Base-by-base conservation (phyloP, 1,140 invertebrate species). In the Orius insidiosus region DNA sequence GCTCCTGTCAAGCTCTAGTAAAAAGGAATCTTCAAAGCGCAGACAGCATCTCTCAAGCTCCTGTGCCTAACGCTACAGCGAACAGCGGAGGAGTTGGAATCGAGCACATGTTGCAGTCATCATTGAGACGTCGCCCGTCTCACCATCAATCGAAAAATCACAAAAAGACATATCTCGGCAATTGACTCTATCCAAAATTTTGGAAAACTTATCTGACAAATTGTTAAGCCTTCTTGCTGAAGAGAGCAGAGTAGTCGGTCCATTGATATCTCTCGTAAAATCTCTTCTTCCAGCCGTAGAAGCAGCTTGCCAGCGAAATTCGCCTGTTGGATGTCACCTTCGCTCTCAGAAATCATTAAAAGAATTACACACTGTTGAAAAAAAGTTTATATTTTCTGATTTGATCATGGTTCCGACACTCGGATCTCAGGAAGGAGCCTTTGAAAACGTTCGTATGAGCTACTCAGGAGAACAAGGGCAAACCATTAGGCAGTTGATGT, bases 361-460 rank as follows among this genome's bases (percentile, higher is more conserved):
- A 39, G 73, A 81, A 36, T 62, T 94, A 2, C 85, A 92, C 53
- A 63, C 68, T 15, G 62, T 72, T 11, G 75, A 80, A 34, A 90
- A 90, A 57, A 73, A 72, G 53, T 85, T 83, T 56, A 72, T 80
- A 50, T 70, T 78, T 10, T 84, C 78, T 2, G 89, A 95, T 63
- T 77, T 85, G 52, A 65, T 96, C 1, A 89, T 95, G 87, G 74
- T 74, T 3, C 70, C 79, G 6, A 84, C 78, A 3, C 59, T 80
- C 56, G 85, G 90, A n/a, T 95, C 90, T 0, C 92, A 96, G 66
- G 93, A 98, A 66, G 89, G 90, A 2, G 90, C 92, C 0, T 96
- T 98, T 68, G 93, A 98, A 65, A 97, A 97, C 66, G 92, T 97
- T 0, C 71, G 88, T 44, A 93, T 96, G 85, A 94, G 83, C 56